phyloP scores from a whole-genome alignment of 1,140 invertebrate genomes.

The Metaphire vulgaris region DNA sequence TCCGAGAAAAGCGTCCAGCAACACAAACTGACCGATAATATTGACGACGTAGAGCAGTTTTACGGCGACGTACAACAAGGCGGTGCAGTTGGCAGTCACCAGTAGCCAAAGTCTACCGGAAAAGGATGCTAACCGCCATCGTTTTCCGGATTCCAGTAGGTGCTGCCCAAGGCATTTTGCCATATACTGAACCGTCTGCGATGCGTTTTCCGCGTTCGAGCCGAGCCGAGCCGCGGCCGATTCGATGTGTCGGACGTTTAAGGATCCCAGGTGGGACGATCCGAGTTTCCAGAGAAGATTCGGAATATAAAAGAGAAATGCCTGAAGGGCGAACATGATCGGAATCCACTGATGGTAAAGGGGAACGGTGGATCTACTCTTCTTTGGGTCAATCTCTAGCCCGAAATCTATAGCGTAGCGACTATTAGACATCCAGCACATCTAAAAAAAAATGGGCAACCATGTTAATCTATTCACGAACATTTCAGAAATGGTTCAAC shows the following conservation, averaged over 20 bases:
- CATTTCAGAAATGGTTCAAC: too few relatives aligned
- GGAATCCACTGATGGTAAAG: constrained; percentile 73
- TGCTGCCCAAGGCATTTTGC: background rate
- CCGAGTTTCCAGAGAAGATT: constrained; percentile 47
- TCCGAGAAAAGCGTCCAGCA: background rate
- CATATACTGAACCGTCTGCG: background rate
- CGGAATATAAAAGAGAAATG: constrained; percentile 88
- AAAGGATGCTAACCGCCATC: background rate
- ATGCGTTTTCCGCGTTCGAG: background rate
- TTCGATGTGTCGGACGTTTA: background rate
- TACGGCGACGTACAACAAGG: background rate
- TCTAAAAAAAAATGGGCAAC: background rate
- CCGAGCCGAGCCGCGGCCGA: background rate
- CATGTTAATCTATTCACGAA: too few relatives aligned
- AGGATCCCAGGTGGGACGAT: background rate
- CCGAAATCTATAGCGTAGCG: background rate
- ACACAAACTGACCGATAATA: background rate
- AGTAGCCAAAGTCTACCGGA: background rate
- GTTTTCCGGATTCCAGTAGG: background rate
- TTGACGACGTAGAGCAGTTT: background rate
- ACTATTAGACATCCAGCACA: background rate
- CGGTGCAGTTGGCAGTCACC: background rate
- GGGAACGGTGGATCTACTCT: too few relatives aligned
- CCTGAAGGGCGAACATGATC: constrained; percentile 74
- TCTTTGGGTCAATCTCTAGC: background rate